A percentile compares a stretch with the other conserved stretches of the same genome.
Evolutionary conservation across 2,888 invertebrate genomes (phyloP).

Genomic region (Nomada goodeniana): DNA sequence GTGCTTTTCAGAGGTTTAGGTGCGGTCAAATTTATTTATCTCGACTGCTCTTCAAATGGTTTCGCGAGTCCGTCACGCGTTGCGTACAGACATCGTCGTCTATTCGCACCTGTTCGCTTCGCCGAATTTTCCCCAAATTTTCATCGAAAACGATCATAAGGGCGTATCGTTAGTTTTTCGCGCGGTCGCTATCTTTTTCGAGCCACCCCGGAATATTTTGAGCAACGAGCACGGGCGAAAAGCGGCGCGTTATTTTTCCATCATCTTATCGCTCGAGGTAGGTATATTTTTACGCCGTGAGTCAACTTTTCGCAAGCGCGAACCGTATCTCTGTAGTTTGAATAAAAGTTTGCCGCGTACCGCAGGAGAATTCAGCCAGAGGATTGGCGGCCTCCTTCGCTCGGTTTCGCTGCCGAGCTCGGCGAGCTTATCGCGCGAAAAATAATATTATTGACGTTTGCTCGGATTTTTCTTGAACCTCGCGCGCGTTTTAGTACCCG

Average conservation of each 20-base stretch:
- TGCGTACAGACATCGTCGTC: neutral
- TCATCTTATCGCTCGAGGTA: constrained; percentile 20
- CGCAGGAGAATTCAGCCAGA: neutral
- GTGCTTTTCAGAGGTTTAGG: too few species aligned
- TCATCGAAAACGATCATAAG: too few species aligned
- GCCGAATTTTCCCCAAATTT: neutral
- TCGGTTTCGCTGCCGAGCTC: neutral
- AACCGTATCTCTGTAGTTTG: constrained; percentile 13
- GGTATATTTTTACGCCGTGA: constrained; percentile 36
- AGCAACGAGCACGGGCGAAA: constrained; percentile 27
- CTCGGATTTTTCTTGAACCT: neutral
- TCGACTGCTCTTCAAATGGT: too few species aligned
- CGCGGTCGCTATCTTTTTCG: too few species aligned
- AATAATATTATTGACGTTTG: neutral
- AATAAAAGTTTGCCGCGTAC: constrained; percentile 22
- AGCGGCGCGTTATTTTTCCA: constrained; percentile 24
- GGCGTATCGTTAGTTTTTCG: too few species aligned
- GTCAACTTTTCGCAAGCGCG: constrained; percentile 41
- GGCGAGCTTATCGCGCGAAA: too few species aligned
- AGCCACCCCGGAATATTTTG: constrained; percentile 10
- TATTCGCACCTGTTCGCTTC: neutral
- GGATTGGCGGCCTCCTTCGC: neutral
- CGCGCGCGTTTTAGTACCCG: neutral
- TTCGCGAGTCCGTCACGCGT: too few species aligned
- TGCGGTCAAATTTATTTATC: too few species aligned